These are phyloP conservation scores for Taxidea taxus DNA, from an alignment of 2,113 vertebrate species.

Conservation along the genomic window DNA sequence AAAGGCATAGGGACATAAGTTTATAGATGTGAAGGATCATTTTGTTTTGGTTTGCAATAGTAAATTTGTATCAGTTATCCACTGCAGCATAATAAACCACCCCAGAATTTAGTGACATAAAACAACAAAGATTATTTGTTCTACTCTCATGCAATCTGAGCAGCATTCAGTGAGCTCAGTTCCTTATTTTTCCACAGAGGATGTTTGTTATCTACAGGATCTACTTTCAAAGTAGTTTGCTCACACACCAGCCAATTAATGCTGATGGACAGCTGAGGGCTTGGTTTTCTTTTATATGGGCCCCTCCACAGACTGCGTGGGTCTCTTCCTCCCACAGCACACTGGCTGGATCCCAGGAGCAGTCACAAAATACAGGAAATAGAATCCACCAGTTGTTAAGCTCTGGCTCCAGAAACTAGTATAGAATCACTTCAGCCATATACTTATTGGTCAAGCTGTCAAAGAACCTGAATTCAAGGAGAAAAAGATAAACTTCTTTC, in stretches of 20 bases:
- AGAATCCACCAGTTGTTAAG: background rate
- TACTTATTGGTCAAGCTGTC: background rate
- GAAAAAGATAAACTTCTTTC: too few relatives aligned
- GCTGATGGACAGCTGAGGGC: fast-evolving
- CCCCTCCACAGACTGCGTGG: background rate
- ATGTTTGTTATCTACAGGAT: background rate
- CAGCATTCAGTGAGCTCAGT: background rate
- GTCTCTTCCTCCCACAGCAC: background rate
- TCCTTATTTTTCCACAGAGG: background rate
- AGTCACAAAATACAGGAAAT: background rate
- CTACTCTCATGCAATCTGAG: background rate
- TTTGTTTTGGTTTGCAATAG: background rate
- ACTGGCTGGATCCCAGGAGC: background rate
- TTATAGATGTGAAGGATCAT: background rate
- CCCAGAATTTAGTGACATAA: background rate
- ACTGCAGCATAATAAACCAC: background rate
- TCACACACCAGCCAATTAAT: fast-evolving
- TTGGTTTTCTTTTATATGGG: background rate
- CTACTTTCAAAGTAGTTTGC: background rate
- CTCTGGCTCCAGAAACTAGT: background rate
- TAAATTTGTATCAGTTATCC: background rate
- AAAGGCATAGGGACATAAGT: background rate
- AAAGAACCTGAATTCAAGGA: background rate
- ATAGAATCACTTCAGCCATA: background rate
- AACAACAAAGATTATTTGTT: background rate